These are phyloP conservation scores for Holotrichia oblita DNA, from an alignment of 1,140 invertebrate genomes.

Conservation along the genomic window DNA sequence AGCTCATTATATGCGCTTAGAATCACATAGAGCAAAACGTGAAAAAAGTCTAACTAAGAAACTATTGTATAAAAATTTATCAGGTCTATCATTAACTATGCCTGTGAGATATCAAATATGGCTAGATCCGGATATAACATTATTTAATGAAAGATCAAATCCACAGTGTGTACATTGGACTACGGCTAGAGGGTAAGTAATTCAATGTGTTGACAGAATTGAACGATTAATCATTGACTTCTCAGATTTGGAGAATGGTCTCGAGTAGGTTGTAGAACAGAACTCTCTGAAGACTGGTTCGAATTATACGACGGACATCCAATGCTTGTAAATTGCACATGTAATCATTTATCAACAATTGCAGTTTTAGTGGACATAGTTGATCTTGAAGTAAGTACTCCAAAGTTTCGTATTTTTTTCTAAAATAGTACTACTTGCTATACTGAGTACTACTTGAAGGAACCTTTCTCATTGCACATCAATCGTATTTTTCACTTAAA, in stretches of 20 bases:
- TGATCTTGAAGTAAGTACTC: slow-evolving; percentile 80
- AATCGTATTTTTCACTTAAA: too few species aligned
- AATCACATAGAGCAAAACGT: slow-evolving; percentile 54
- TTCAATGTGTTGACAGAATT: background rate
- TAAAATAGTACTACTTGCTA: too few species aligned
- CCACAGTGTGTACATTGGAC: slow-evolving; percentile 90
- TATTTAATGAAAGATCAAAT: slow-evolving; percentile 80
- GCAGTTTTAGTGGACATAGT: slow-evolving; percentile 91
- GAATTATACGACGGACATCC: slow-evolving; percentile 60
- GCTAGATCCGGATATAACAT: slow-evolving; percentile 73
- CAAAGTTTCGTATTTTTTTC: too few species aligned
- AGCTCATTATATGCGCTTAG: slow-evolving; percentile 59
- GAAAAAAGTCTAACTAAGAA: slow-evolving; percentile 58
- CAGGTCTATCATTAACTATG: slow-evolving; percentile 72
- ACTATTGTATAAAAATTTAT: slow-evolving; percentile 72
- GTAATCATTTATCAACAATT: slow-evolving; percentile 91
- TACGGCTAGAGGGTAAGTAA: slow-evolving; percentile 70
- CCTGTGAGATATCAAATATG: slow-evolving; percentile 81
- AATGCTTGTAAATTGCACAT: slow-evolving; percentile 90
- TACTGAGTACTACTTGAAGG: too few species aligned
- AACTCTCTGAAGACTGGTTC: slow-evolving; percentile 71
- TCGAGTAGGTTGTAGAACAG: slow-evolving; percentile 86
- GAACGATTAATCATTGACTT: background rate
- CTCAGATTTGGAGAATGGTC: slow-evolving; percentile 80
- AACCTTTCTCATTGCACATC: too few species aligned